Evolutionary conservation across 2,113 vertebrate genomes (phyloP).

Genomic region (Melanocharis versteri): DNA sequence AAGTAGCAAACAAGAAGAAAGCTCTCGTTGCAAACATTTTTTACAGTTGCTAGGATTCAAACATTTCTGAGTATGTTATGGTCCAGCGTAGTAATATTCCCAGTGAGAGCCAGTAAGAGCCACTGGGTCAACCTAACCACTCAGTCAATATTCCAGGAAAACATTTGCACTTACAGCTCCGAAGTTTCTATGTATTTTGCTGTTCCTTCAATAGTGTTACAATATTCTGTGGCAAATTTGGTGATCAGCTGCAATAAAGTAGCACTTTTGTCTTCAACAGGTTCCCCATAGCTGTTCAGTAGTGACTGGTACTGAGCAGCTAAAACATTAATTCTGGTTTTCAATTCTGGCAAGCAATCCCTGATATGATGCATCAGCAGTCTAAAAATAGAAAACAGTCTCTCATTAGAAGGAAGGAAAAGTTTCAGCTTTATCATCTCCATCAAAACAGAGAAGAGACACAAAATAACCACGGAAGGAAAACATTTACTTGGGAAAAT

Average conservation of each 20-base stretch:
- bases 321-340: constrained; percentile 95
- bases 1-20: neutral
- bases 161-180: constrained; percentile 85
- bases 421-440: neutral
- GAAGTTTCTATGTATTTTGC: constrained; percentile 98
- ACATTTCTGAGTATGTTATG: neutral
- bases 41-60: neutral
- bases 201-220: constrained; percentile 97
- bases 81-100: neutral
- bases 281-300: constrained; percentile 93
- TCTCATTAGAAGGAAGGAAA: neutral
- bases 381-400: constrained; percentile 66
- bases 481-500: neutral
- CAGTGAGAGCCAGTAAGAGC: neutral
- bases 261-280: constrained; percentile 93
- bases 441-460: neutral
- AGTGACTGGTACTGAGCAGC: constrained; percentile 96
- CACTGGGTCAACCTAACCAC: neutral
- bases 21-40: neutral
- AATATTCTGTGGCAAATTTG: constrained; percentile 98
- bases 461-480: neutral
- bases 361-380: constrained; percentile 98
- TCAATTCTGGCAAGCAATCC: constrained; percentile 95
- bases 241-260: constrained; percentile 97
- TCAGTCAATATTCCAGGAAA: neutral